Evolutionary conservation across 2,797 vertebrate genomes (phyloP), one percentile per base, ranked within the genome.

Genomic region (Lepilemur septentrionalis): DNA sequence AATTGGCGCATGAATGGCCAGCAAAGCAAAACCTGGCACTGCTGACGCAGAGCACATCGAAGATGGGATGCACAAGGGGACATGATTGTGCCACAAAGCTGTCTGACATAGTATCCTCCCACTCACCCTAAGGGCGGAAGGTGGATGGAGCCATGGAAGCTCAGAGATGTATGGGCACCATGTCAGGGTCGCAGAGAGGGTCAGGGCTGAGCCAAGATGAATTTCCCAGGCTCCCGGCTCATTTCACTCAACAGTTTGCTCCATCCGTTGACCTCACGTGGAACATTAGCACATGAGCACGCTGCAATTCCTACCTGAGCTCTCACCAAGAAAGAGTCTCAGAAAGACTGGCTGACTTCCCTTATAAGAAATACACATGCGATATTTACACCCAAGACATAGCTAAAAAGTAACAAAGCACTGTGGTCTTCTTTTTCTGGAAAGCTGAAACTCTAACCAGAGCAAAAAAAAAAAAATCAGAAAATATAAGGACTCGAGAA

Each of bases 81-180:
- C 35, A 1, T 0, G 25, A 65, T 1, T 2, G 11, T 14, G 28
- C 46, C 46, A 18, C 0, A 18, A 86, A 70, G 61, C 41, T 7
- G 17, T 1, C 30, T 35, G n/a, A 14, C 23, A 23, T 0, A 1
- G 22, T 17, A 18, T 3, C 59, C 35, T 86, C 41, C 50, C 30
- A 4, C 0, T 4, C n/a, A 50, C 41, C 55, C 59, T n/a, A 2
- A 65, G 55, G 59, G 43, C 0, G 0, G 11, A 59, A 50, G 57
- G 46, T 17, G 69, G 43, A 59, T 0, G 6, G 48, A 73, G 15
- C 25, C 15, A 46, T 4, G 0, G 46, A 82, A 17, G 43, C 50
- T 50, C 14, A 48, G 57, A 28, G 50, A 75, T 41, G 67, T 35
- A 20, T 7, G 4, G 25, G 50, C 28, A 48, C 52, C 17, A 41